Evolutionary conservation across 1,140 invertebrate species (phyloP).

Genomic region (Leucophenga varia): DNA sequence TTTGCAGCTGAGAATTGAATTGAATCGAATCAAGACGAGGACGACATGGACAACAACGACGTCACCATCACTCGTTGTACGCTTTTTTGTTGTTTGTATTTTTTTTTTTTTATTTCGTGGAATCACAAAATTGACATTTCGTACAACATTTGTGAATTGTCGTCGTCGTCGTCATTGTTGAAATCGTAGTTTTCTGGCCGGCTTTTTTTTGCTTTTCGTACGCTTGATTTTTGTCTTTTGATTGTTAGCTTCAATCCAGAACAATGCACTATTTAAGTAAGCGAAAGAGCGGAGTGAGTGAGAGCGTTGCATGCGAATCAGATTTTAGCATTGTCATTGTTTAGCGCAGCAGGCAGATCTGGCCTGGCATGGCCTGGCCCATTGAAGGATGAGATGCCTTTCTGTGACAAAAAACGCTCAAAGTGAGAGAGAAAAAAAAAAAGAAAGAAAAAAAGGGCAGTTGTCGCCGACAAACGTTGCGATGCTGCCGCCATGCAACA

Average conservation of each 20-base stretch:
- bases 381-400: slow-evolving; percentile 34
- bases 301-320: slow-evolving; percentile 6
- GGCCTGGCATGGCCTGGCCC: slow-evolving; percentile 38
- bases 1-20: slow-evolving; percentile 15
- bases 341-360: background rate
- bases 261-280: slow-evolving; percentile 28
- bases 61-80: slow-evolving; percentile 9
- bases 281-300: slow-evolving; percentile 4
- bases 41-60: slow-evolving; percentile 6
- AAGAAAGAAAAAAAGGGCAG: no score
- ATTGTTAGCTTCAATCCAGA: slow-evolving; percentile 15
- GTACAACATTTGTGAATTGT: slow-evolving; percentile 36
- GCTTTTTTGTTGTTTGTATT: slow-evolving; percentile 16
- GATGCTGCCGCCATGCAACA: no score
- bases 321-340: background rate
- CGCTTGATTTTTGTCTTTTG: background rate
- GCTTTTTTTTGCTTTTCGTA: slow-evolving; percentile 11
- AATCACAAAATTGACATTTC: slow-evolving; percentile 55
- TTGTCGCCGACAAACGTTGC: no score
- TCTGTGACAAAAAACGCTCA: slow-evolving; percentile 28
- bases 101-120: slow-evolving; percentile 44
- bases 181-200: slow-evolving; percentile 22
- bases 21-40: slow-evolving; percentile 15
- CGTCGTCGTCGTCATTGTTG: slow-evolving; percentile 5
- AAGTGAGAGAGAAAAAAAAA: no score